Conservation (phyloP, 2,888 invertebrate species). For the Tipula confusa region DNA sequence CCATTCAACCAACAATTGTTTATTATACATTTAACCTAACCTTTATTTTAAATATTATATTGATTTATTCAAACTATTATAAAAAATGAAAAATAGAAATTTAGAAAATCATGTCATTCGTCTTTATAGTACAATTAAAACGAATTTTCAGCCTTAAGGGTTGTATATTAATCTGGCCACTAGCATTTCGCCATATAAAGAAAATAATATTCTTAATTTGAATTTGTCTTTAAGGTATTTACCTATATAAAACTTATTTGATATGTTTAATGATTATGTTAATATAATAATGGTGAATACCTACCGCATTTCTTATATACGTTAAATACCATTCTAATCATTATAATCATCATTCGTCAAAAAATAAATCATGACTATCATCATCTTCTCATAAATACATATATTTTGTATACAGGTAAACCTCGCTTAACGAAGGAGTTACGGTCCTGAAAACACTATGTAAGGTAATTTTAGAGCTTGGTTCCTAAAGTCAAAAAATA, state of each 20-base stretch:
- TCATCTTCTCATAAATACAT: background rate
- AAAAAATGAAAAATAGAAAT: background rate
- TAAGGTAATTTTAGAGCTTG: too few relatives aligned
- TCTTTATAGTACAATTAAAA: background rate
- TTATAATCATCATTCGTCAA: background rate
- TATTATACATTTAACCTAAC: constrained; percentile 3
- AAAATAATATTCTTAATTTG: background rate
- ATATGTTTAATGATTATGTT: background rate
- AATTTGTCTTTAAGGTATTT: background rate
- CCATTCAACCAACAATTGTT: background rate
- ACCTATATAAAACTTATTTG: background rate
- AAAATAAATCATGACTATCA: constrained; percentile 6
- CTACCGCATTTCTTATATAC: background rate
- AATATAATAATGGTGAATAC: background rate
- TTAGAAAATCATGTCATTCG: background rate
- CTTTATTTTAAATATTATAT: background rate
- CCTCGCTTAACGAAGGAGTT: too few relatives aligned
- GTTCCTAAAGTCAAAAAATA: too few relatives aligned
- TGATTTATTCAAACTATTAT: background rate
- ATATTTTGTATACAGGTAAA: too few relatives aligned
- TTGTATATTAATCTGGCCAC: background rate
- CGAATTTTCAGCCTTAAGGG: background rate
- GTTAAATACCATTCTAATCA: background rate
- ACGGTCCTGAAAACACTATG: too few relatives aligned
- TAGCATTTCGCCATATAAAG: background rate